These are phyloP conservation scores for Seira ritae DNA, from an alignment of 2,888 invertebrate species.

Conservation along the genomic window DNA sequence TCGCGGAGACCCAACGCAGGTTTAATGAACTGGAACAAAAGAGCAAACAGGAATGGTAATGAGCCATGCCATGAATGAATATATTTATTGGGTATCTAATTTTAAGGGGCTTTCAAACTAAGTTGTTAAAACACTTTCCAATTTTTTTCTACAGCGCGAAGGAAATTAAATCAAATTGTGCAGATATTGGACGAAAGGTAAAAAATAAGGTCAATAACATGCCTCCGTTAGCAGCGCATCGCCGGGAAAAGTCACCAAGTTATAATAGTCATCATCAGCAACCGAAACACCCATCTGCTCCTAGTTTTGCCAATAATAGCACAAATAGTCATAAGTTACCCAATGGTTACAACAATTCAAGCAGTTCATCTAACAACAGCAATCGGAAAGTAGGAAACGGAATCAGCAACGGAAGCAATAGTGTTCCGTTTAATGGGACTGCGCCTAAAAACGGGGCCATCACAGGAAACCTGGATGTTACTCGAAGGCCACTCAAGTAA, in stretches of 20 bases:
- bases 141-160: conserved; percentile 83
- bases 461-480: conserved; percentile 51
- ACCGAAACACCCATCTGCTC: conserved; percentile 48
- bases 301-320: conserved; percentile 51
- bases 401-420: conserved; percentile 25
- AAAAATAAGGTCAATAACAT: conserved; percentile 82
- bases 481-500: conserved; percentile 67
- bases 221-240: conserved; percentile 63
- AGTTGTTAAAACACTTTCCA: too few relatives aligned
- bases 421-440: conserved; percentile 26
- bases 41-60: conserved; percentile 94
- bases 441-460: conserved; percentile 50
- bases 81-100: not conserved
- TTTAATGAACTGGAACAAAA: conserved; percentile 95
- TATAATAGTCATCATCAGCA: conserved; percentile 59
- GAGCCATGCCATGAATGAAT: conserved; percentile 64
- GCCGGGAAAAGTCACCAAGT: conserved; percentile 70
- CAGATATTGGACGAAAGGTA: conserved; percentile 91
- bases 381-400: conserved; percentile 53
- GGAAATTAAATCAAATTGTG: conserved; percentile 94
- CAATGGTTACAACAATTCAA: conserved; percentile 54
- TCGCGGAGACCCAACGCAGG: conserved; percentile 92
- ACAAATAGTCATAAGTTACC: conserved; percentile 63
- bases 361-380: conserved; percentile 35
- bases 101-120: too few relatives aligned